A percentile compares a stretch with the other conserved stretches of the same genome.
Conservation (phyloP, 2,797 vertebrate species). For the Fundulus diaphanus region DNA sequence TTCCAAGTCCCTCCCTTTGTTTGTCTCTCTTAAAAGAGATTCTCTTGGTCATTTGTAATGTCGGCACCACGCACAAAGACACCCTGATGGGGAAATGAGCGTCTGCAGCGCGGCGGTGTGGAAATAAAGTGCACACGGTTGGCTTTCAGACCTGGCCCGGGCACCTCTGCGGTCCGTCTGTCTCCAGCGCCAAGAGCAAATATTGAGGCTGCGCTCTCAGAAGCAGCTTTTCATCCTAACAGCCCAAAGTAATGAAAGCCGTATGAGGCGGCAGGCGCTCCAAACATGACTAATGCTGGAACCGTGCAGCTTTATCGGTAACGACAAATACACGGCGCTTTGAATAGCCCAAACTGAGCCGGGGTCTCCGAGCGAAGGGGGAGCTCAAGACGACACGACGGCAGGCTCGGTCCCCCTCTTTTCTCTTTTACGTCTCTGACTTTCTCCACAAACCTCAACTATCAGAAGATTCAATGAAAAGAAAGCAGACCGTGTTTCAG, state of each 20-base stretch:
- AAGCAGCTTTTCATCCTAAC: slow-evolving; percentile 75
- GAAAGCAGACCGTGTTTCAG: slow-evolving; percentile 29
- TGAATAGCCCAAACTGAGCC: slow-evolving; percentile 51
- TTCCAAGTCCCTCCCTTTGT: slow-evolving; percentile 49
- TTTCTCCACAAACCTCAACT: slow-evolving; percentile 53
- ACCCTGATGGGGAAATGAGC: slow-evolving; percentile 59
- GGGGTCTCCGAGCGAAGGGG: slow-evolving; percentile 41
- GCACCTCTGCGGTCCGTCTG: slow-evolving; percentile 45
- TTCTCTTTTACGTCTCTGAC: slow-evolving; percentile 4
- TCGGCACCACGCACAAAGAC: slow-evolving; percentile 24
- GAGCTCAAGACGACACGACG: slow-evolving; percentile 42
- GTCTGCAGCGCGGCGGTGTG: slow-evolving; percentile 26
- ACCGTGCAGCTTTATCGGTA: slow-evolving; percentile 52
- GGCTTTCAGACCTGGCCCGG: slow-evolving; percentile 47
- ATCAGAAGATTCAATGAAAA: slow-evolving; percentile 28
- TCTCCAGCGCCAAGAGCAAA: slow-evolving; percentile 46
- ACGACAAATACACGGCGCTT: slow-evolving; percentile 56
- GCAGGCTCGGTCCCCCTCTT: slow-evolving; percentile 31
- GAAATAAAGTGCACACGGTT: slow-evolving; percentile 27
- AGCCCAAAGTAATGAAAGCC: slow-evolving; percentile 68
- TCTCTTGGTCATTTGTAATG: slow-evolving; percentile 57
- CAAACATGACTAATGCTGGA: slow-evolving; percentile 77
- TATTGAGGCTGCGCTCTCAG: slow-evolving; percentile 51
- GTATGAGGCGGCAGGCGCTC: slow-evolving; percentile 54
- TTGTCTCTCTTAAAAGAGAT: slow-evolving; percentile 56